Base-by-base conservation (phyloP, 2,113 vertebrate genomes). In the Jacana jacana region DNA sequence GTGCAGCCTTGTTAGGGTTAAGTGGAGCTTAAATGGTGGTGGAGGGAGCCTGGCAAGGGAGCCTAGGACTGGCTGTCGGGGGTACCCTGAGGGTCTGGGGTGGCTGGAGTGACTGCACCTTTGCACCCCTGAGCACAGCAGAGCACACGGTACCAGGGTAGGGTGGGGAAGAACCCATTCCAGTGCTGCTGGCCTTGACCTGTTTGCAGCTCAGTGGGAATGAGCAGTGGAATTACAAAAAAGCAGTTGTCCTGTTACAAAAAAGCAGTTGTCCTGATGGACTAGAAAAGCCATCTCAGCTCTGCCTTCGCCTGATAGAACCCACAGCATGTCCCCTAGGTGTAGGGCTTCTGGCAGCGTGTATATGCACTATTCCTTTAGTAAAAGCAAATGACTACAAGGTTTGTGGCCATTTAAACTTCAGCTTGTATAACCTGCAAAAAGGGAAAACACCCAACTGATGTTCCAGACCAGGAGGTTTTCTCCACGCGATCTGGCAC, bases 71-170 rank as follows among this genome's bases (percentile, higher is more conserved):
- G 27, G 18, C 19, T 64, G 60, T 28, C 24, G 35, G 49, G 64
- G 57, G 64, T 76, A 18, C 8, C 22, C 10, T 58, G 52, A 28
- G 69, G 17, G 25, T 54, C 40, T 66, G 35, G 61, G 13, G 4
- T 8, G 13, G 13, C 60, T 27, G 60, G 30, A 11, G 39, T 17
- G 30, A 24, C 27, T 52, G 5, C 48, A 10, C 22, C 25, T 11
- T 11, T 37, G 35, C 39, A 44, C 44, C 18, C 17, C 3, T 5
- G 46, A n/a, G 37, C 37, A n/a, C 65, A 42, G 28, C 70, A 75
- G 30, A 52, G 44, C 49, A 33, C 2, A 7, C 0, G 0, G 20
- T 49, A 15, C 14, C 9, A 39, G 48, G n/a, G 9, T 13, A 17
- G 7, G 10, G 49, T 75, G 46, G 60, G 55, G 65, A 73, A 61